These are phyloP conservation scores for Odontophorus gujanensis DNA, from an alignment of 2,113 vertebrate species.

Conservation along the genomic window DNA sequence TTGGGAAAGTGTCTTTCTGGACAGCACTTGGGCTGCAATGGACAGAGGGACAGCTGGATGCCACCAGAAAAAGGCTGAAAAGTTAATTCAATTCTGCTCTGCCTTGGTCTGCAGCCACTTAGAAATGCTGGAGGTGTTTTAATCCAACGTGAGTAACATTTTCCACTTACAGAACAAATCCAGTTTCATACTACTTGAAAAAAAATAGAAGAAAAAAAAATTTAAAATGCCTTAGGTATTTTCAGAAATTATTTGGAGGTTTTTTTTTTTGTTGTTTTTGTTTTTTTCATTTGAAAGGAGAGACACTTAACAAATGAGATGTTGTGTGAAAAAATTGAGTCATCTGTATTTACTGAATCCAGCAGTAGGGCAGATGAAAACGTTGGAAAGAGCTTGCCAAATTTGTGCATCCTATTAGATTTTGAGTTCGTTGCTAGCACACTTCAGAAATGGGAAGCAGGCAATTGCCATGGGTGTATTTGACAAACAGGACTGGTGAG, in stretches of 20 bases:
- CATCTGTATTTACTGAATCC: neutral
- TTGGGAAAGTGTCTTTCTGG: neutral
- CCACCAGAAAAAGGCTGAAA: neutral
- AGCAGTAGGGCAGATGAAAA: neutral
- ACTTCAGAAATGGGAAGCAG: neutral
- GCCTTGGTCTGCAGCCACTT: neutral
- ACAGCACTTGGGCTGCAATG: neutral
- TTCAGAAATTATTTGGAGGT: neutral
- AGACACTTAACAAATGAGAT: neutral
- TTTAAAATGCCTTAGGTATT: neutral
- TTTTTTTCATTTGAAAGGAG: neutral
- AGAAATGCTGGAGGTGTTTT: neutral
- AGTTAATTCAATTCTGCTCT: neutral
- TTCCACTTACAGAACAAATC: neutral
- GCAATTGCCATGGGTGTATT: neutral
- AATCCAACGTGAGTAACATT: neutral
- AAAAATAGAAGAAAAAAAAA: neutral
- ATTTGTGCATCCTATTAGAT: neutral
- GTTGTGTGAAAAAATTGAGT: neutral
- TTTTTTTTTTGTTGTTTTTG: accelerated
- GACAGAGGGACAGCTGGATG: neutral
- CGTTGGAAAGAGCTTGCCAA: neutral
- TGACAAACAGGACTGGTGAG: neutral
- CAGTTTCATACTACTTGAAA: neutral
- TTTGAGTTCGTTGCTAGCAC: neutral